phyloP scores from a whole-genome alignment of 1,140 invertebrate genomes.

The Hypsibius dujardini region DNA sequence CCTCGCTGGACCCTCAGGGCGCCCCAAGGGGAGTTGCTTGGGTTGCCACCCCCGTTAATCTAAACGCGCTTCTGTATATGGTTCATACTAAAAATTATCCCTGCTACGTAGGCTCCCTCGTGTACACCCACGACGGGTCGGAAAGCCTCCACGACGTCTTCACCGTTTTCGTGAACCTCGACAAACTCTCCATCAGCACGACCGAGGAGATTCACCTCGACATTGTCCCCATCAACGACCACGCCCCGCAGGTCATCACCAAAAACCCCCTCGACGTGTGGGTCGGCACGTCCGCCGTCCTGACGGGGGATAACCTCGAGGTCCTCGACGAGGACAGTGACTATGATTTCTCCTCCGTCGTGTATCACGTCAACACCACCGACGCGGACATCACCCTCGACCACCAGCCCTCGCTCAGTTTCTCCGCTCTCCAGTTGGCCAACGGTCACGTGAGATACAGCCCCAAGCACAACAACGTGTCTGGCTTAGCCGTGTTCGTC shows the following conservation, averaged over 20 bases:
- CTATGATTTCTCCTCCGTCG: neutral
- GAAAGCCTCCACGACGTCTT: conserved; percentile 59
- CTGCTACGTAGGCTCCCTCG: neutral
- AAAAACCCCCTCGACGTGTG: conserved; percentile 9
- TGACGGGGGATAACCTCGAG: neutral
- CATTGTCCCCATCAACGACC: conserved; percentile 14
- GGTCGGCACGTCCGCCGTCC: neutral
- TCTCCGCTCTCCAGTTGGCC: neutral
- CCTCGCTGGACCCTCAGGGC: no score
- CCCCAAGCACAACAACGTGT: neutral
- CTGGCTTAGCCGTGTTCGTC: neutral
- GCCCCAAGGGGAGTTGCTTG: no score
- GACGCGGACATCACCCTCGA: neutral
- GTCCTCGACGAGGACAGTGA: conserved; percentile 10
- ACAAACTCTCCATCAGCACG: neutral
- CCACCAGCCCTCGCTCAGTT: neutral
- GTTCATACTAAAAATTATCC: no score
- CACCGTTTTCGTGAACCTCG: conserved; percentile 43
- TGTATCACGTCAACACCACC: neutral
- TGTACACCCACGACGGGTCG: conserved; percentile 66
- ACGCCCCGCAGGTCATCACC: neutral
- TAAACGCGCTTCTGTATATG: no score
- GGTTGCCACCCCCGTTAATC: no score
- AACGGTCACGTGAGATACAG: neutral
- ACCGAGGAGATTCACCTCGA: neutral